phyloP scores from a whole-genome alignment of 2,888 invertebrate species.

The Scaptomyza parva region DNA sequence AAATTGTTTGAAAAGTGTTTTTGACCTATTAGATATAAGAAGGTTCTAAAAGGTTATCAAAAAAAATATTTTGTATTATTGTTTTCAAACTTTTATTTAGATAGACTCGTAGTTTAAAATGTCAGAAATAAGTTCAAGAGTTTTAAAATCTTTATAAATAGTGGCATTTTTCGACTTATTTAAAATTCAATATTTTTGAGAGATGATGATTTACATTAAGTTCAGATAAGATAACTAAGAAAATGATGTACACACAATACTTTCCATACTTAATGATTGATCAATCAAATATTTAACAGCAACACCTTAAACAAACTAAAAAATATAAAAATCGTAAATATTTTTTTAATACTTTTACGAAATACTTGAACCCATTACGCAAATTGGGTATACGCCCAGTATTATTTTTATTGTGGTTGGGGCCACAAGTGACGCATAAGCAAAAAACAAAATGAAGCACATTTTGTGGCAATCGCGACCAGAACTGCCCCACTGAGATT shows the following conservation, averaged over 20 bases:
- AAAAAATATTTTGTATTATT: too few relatives aligned
- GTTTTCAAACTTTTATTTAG: too few relatives aligned
- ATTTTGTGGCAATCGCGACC: constrained; percentile 25
- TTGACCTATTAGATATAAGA: too few relatives aligned
- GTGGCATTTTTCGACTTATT: background rate
- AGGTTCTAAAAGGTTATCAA: too few relatives aligned
- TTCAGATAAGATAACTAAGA: background rate
- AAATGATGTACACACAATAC: background rate
- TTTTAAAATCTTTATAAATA: too few relatives aligned
- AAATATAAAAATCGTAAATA: constrained; percentile 25
- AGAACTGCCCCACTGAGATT: constrained; percentile 36
- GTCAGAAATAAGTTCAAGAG: too few relatives aligned
- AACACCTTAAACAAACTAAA: constrained; percentile 20
- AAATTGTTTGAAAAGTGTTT: too few relatives aligned
- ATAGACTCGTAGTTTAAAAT: too few relatives aligned
- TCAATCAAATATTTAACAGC: background rate
- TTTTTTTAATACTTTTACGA: constrained; percentile 40
- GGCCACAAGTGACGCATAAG: constrained; percentile 63
- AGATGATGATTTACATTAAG: background rate
- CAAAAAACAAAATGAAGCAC: constrained; percentile 15
- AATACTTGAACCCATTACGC: constrained; percentile 33
- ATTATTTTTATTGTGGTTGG: constrained; percentile 31
- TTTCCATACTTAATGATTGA: background rate
- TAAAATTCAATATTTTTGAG: background rate
- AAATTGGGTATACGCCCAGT: constrained; percentile 71